Conservation (phyloP, 92 coral and sea anemone genomes). For the Bergia sp. region DNA sequence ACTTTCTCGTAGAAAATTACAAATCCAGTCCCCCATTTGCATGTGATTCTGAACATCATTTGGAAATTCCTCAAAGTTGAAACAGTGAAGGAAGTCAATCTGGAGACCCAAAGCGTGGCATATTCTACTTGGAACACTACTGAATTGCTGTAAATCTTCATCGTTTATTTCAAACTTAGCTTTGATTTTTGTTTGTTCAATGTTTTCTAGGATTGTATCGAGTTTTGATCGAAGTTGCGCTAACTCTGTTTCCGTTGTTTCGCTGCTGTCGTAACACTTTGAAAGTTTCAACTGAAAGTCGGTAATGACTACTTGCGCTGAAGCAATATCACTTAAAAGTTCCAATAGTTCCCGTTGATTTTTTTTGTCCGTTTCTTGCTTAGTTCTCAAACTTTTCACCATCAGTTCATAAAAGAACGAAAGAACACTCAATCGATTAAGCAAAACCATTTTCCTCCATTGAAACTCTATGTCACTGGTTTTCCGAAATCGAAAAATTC, state of each 20-base stretch:
- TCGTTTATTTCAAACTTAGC: slow-evolving; percentile 21
- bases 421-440: background rate
- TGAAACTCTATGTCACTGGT: background rate
- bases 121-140: slow-evolving; percentile 21
- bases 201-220: background rate
- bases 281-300: slow-evolving; percentile 15
- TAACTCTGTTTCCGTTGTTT: background rate
- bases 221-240: slow-evolving; percentile 32
- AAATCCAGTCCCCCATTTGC: slow-evolving; percentile 47
- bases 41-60: slow-evolving; percentile 45
- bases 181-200: slow-evolving; percentile 8
- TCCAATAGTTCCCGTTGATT: background rate
- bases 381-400: slow-evolving; percentile 1
- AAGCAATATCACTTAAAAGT: slow-evolving; percentile 8
- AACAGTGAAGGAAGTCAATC: slow-evolving; percentile 47
- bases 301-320: slow-evolving; percentile 1
- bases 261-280: slow-evolving; percentile 3
- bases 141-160: background rate
- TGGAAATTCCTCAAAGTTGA: slow-evolving; percentile 30
- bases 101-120: slow-evolving; percentile 54
- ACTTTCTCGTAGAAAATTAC: slow-evolving; percentile 31
- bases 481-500: background rate
- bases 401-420: slow-evolving; percentile 32
- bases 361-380: background rate
- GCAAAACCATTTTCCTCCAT: background rate